Evolutionary conservation across 2,888 invertebrate species (phyloP).

Genomic region (Lithophane leautieri): DNA sequence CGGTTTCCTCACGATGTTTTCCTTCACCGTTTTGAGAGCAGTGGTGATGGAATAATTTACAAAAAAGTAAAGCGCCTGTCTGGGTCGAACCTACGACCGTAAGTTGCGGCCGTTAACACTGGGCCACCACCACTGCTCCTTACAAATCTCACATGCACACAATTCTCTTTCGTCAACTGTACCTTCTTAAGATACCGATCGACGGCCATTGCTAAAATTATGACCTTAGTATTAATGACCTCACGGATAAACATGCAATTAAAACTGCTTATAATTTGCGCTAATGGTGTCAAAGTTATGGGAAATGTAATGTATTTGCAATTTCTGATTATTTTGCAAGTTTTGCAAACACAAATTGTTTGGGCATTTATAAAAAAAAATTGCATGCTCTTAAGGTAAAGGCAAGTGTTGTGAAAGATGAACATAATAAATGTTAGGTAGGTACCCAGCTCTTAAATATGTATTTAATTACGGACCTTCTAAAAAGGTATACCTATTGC

Average conservation of each 20-base stretch:
- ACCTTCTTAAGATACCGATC: constrained; percentile 24
- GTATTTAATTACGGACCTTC: background rate
- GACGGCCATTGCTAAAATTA: constrained; percentile 31
- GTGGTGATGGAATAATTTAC: too few relatives aligned
- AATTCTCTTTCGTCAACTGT: constrained; percentile 1
- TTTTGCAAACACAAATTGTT: constrained; percentile 9
- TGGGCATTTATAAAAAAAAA: constrained; percentile 1
- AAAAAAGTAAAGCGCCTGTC: too few relatives aligned
- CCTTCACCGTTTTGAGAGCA: too few relatives aligned
- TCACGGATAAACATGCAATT: constrained; percentile 40
- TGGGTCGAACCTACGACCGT: too few relatives aligned
- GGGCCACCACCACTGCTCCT: too few relatives aligned
- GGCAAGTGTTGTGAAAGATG: background rate
- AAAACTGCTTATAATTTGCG: constrained; percentile 39
- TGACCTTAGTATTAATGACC: constrained; percentile 47
- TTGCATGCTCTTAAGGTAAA: background rate
- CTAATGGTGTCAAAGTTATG: constrained; percentile 55
- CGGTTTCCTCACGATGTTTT: too few relatives aligned
- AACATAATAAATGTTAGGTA: background rate
- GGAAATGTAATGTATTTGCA: constrained; percentile 30
- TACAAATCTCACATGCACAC: background rate
- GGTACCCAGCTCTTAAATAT: background rate
- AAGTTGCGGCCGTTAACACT: too few relatives aligned
- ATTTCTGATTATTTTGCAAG: constrained; percentile 31
- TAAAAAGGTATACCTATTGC: too few relatives aligned